Conservation (phyloP, 1,140 invertebrate species). For the Rhopalosiphum padi region DNA sequence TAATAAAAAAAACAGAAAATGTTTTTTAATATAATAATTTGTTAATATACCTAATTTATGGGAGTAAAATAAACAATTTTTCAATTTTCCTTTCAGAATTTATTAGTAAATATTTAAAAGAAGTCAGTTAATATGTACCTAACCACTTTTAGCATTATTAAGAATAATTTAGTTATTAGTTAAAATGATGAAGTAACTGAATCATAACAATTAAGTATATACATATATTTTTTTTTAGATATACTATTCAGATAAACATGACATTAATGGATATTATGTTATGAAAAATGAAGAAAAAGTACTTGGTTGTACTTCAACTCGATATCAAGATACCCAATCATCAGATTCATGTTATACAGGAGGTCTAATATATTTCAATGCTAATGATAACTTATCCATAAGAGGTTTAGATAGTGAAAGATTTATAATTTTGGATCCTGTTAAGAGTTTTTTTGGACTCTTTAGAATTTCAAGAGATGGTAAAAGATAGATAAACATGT, state of each 20-base stretch:
- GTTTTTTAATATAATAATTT: background rate
- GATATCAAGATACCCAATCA: slow-evolving; percentile 60
- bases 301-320: slow-evolving; percentile 62
- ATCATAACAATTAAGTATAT: background rate
- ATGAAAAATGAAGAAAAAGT: slow-evolving; percentile 62
- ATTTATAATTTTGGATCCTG: slow-evolving; percentile 64
- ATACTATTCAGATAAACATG: slow-evolving; percentile 63
- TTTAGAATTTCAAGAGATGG: slow-evolving; percentile 59
- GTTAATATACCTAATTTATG: background rate
- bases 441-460: slow-evolving; percentile 65
- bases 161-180: background rate
- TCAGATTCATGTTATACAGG: slow-evolving; percentile 64
- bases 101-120: background rate
- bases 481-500: background rate
- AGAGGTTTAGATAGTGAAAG: slow-evolving; percentile 63
- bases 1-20: background rate
- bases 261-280: slow-evolving; percentile 63
- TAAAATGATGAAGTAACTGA: background rate
- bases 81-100: background rate
- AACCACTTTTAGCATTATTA: background rate
- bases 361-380: slow-evolving; percentile 62
- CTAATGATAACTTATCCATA: slow-evolving; percentile 63
- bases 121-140: background rate
- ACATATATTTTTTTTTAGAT: slow-evolving; percentile 60
- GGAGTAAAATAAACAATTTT: background rate